Conservation (phyloP, 1,140 invertebrate species). For the Zophobas morio region DNA sequence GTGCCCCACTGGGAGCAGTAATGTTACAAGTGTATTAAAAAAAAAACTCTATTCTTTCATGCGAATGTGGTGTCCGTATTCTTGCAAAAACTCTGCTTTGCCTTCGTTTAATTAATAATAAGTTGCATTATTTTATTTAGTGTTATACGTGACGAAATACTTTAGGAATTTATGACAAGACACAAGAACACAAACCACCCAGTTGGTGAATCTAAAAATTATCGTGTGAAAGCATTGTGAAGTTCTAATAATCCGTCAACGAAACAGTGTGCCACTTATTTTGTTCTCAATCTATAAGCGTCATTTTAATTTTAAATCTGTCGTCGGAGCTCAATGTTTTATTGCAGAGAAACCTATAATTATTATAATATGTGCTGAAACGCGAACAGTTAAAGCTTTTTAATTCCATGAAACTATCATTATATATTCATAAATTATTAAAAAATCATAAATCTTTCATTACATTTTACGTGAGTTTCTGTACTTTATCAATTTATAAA, state of each 20-base stretch:
- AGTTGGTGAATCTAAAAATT: too few species aligned
- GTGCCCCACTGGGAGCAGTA: not conserved
- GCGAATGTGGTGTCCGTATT: too few species aligned
- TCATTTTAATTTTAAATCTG: not conserved
- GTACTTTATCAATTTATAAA: not conserved
- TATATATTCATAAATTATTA: not conserved
- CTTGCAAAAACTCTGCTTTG: too few species aligned
- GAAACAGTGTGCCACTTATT: not conserved
- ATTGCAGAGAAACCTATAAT: not conserved
- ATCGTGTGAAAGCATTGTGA: too few species aligned
- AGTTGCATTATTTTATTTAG: too few species aligned
- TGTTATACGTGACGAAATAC: too few species aligned
- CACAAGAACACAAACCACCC: too few species aligned
- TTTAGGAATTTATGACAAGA: too few species aligned
- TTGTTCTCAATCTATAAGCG: not conserved
- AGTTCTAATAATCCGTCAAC: too few species aligned
- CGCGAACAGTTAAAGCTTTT: not conserved
- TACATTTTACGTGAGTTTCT: not conserved
- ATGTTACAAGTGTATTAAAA: too few species aligned
- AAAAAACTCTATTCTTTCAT: too few species aligned
- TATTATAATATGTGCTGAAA: not conserved
- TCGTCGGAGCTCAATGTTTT: not conserved
- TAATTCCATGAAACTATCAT: not conserved
- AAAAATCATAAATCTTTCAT: not conserved
- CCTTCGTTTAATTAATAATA: too few species aligned